These are phyloP conservation scores for Fopius arisanus DNA, from an alignment of 1,140 invertebrate genomes.

Conservation along the genomic window DNA sequence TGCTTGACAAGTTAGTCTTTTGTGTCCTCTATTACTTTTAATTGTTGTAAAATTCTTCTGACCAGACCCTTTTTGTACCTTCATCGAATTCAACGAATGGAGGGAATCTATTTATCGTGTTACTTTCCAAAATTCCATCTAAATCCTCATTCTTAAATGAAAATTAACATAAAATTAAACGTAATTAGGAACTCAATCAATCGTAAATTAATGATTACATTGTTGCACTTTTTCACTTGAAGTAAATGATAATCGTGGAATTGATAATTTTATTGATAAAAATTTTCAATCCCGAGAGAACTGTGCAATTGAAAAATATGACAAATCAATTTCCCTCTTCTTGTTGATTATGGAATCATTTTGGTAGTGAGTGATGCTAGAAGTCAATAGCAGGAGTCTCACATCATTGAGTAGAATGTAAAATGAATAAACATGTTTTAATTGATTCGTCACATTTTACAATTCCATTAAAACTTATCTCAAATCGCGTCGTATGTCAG, in stretches of 20 bases:
- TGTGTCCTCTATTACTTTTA: background rate
- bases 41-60: background rate
- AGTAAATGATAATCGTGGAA: background rate
- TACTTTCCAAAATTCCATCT: background rate
- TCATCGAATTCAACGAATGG: background rate
- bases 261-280: slow-evolving; percentile 4
- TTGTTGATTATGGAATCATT: too few species aligned
- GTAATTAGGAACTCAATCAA: background rate
- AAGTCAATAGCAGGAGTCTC: too few species aligned
- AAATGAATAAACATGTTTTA: too few species aligned
- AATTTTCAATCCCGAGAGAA: too few species aligned
- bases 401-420: too few species aligned
- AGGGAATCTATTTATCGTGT: background rate
- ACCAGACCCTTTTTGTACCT: background rate
- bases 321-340: too few species aligned
- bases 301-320: too few species aligned
- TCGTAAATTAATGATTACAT: background rate
- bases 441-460: background rate
- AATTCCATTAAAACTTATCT: background rate
- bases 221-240: slow-evolving; percentile 5
- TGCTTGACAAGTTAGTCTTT: background rate
- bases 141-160: background rate
- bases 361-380: too few species aligned
- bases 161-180: background rate
- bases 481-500: background rate